Base-by-base conservation (phyloP, 2,797 vertebrate genomes). In the Falco columbarius region DNA sequence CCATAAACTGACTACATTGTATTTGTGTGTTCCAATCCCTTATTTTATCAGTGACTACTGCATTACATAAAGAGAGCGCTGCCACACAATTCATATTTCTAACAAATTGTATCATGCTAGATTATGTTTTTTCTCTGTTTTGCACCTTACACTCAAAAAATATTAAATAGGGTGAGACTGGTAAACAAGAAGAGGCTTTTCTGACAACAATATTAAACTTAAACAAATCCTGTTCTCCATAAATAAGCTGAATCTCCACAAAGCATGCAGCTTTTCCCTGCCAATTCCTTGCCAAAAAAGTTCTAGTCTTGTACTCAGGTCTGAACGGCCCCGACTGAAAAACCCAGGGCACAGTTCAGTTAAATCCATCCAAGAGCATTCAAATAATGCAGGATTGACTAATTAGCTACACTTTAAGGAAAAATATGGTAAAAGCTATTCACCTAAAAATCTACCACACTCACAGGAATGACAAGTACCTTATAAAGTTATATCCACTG, bases 21-120 rank as follows among this genome's bases (percentile, higher is more conserved):
- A 89, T 74, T 97, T 97, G 72, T 94, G 86, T 56, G 91, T 96
- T 97, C 90, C 30, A 19, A 62, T 55, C 93, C 88, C 93, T 77
- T 91, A 73, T 89, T 97, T 97, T 96, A 93, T 93, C 95, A 90
- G 85, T 82, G 91, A 96, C 75, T 96, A 96, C 87, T 93, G 82
- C 73, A 92, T 85, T 86, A 82, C 80, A 66, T 76, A 91, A 94
- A 97, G 95, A 93, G 84, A 97, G 93, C 81, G 87, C 34, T 89
- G 89, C 70, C 81, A 71, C 63, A 92, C 84, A 95, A 89, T 93
- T 84, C 72, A 76, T 70, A 80, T 84, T 92, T 80, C 86, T 92
- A 89, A 94, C 92, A 96, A 97, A 96, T 88, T 88, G 59, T 72
- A 95, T 89, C 91, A 82, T 34, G 42, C 46, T 51, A 87, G 71